Evolutionary conservation across 2,797 vertebrate genomes (phyloP), one percentile per base, ranked within the genome.

Genomic region (Melanitta fusca): DNA sequence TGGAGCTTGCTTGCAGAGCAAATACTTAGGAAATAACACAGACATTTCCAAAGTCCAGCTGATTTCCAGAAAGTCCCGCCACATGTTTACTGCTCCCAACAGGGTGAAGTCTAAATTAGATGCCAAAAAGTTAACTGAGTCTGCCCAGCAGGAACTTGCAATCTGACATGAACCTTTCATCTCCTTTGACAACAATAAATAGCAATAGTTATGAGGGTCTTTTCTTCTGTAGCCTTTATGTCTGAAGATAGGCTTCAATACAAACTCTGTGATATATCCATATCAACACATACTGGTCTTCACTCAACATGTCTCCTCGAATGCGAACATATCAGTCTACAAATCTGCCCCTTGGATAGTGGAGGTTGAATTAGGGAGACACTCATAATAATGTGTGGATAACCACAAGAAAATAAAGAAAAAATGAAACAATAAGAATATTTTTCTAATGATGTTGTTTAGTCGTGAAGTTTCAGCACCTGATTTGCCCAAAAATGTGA

Each of bases 1-100:
- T 4, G 20, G 51, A 96, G 32, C 34, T 78, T 95, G 38, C 47
- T 83, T 85, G 64, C 74, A 30, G 34, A 77, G 43, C 64, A 91
- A 94, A 81, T 73, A 68, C 78, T 91, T 80, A 95, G 90, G 57
- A 57, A 95, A 95, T 89, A 95, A 93, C 53, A 94, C 38, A 88
- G 72, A 54, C 58, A 88, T 84, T 96, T 94, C 68, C 60, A 77
- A 95, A 91, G 64, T 85, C 83, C 77, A 73, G 54, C 45, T 77
- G 86, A 71, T 90, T 97, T 95, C 88, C 92, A 96, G 65, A 72
- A 96, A 91, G 56, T 60, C 58, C 13, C 54, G 12, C 49, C 79
- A 94, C 56, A 56, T 87, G 41, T 94, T 95, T 87, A 81, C 80
- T 84, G 7, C 32, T 94, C 74, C 72, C 93, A 88, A 93, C 24